Conservation (phyloP, 1,140 invertebrate genomes). For the Medauroidea extradentata region DNA sequence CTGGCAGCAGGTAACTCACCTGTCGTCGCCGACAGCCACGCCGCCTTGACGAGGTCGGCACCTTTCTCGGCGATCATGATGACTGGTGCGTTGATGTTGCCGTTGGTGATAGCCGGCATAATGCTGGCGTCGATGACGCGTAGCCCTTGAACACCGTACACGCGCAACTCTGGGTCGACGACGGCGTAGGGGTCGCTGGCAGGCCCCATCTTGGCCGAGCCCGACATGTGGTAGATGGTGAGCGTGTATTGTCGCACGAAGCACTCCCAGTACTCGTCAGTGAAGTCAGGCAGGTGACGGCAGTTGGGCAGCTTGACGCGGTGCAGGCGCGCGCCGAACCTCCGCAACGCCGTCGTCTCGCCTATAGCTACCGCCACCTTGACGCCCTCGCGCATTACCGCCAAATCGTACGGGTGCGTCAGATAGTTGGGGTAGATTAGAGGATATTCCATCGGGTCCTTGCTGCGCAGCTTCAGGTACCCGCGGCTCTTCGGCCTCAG, state of each 20-base stretch:
- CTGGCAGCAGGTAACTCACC: too few species aligned
- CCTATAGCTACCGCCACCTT: slow-evolving; percentile 78
- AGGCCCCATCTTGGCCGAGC: slow-evolving; percentile 82
- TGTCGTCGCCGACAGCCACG: slow-evolving; percentile 47
- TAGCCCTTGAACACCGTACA: slow-evolving; percentile 59
- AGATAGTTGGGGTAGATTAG: slow-evolving; percentile 86
- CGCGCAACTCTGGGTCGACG: slow-evolving; percentile 60
- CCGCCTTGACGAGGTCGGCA: slow-evolving; percentile 75
- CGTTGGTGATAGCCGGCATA: slow-evolving; percentile 76
- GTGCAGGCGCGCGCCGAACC: slow-evolving; percentile 70
- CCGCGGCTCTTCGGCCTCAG: slow-evolving; percentile 81
- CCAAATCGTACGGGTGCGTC: slow-evolving; percentile 66
- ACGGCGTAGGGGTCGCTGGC: slow-evolving; percentile 70
- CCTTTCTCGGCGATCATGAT: slow-evolving; percentile 93
- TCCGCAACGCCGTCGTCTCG: slow-evolving; percentile 47
- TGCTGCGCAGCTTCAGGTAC: slow-evolving; percentile 64
- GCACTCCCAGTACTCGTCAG: slow-evolving; percentile 82
- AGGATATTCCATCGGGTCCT: slow-evolving; percentile 80
- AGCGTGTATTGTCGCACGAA: slow-evolving; percentile 73
- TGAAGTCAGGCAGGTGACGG: slow-evolving; percentile 65
- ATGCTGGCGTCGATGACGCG: slow-evolving; percentile 79
- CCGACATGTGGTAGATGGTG: slow-evolving; percentile 83
- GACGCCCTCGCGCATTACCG: slow-evolving; percentile 74
- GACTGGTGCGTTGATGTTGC: slow-evolving; percentile 79
- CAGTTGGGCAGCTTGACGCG: slow-evolving; percentile 70